Percentiles rank a stretch among this genome's conserved stretches.
phyloP scores from a whole-genome alignment of 2,888 invertebrate species.

The Parapristionchus giblindavisi region DNA sequence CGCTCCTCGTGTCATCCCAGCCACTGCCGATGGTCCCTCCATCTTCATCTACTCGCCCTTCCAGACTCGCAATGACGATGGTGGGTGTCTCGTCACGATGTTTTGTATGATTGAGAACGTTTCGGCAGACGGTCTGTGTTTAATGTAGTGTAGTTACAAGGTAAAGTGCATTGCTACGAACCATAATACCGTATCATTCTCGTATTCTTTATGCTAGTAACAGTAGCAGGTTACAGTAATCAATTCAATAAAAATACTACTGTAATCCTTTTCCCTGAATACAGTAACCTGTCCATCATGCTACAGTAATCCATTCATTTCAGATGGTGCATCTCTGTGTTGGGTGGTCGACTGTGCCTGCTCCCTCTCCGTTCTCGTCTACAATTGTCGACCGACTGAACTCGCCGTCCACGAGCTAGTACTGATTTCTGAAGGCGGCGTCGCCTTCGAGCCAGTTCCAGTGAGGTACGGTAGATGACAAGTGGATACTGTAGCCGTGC shows the following conservation, averaged over 20 bases:
- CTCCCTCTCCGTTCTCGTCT: slow-evolving; percentile 50
- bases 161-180: no score
- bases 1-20: slow-evolving; percentile 58
- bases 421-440: slow-evolving; percentile 59
- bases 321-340: slow-evolving; percentile 18
- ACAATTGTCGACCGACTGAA: slow-evolving; percentile 49
- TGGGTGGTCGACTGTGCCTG: slow-evolving; percentile 65
- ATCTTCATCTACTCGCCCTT: slow-evolving; percentile 69
- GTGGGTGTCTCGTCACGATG: background rate
- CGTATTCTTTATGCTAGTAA: no score
- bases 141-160: no score
- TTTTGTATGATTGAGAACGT: background rate
- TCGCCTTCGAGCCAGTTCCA: slow-evolving; percentile 63
- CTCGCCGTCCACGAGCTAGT: slow-evolving; percentile 48
- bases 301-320: background rate
- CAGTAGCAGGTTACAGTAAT: no score
- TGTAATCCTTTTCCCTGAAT: no score
- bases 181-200: no score
- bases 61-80: slow-evolving; percentile 47
- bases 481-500: no score
- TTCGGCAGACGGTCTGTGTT: no score
- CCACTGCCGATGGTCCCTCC: slow-evolving; percentile 43
- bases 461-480: slow-evolving; percentile 48
- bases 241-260: no score
- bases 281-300: no score